Evolutionary conservation across 2,797 vertebrate species (phyloP), one percentile per base, ranked within the genome.

Genomic region (Oophaga sylvatica): DNA sequence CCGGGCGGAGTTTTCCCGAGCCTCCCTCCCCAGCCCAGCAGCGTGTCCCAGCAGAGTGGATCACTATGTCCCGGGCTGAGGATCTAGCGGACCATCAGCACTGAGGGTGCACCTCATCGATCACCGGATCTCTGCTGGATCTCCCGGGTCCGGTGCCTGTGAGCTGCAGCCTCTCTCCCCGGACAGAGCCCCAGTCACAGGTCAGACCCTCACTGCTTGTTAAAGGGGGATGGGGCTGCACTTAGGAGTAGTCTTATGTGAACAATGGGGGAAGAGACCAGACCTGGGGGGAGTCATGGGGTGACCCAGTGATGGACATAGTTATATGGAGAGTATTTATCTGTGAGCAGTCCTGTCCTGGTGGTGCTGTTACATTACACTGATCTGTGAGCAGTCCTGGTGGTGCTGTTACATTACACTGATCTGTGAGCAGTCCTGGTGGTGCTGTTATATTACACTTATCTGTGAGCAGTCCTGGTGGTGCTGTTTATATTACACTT

Each of bases 261-360:
- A 77, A 77, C 75, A 77, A 77, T 77, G 75, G 75, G 75, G 75
- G 75, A 77, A 77, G 48, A 22, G 48, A 77, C 75, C 75, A 56
- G 45, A 26, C 45, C 8, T n/a, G 45, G 20, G 75, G 75, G 71
- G 9, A 20, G 31, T 22, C 71, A 13, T 22, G 71, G 31, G 35
- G 35, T 35, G 70, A 71, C 29, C 10, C 6, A 53, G 48, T 53
- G n/a, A n/a, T n/a, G n/a, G n/a, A n/a, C n/a, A n/a, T n/a, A n/a
- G n/a, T n/a, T n/a, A n/a, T 59, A 17, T 59, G 5, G 16, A 59
- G 10, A 59, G 57, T 59, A 16, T 59, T 67, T 26, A 67, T 67
- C n/a, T 67, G 65, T 67, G 26, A 29, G 12, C 26, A 67, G n/a
- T n/a, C n/a, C n/a, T n/a, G 65, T n/a, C 11, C n/a, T 67, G 11